Percentiles rank a stretch among this genome's conserved stretches.
Evolutionary conservation across 2,113 vertebrate genomes (phyloP).

Genomic region (Acrocephalus arundinaceus): DNA sequence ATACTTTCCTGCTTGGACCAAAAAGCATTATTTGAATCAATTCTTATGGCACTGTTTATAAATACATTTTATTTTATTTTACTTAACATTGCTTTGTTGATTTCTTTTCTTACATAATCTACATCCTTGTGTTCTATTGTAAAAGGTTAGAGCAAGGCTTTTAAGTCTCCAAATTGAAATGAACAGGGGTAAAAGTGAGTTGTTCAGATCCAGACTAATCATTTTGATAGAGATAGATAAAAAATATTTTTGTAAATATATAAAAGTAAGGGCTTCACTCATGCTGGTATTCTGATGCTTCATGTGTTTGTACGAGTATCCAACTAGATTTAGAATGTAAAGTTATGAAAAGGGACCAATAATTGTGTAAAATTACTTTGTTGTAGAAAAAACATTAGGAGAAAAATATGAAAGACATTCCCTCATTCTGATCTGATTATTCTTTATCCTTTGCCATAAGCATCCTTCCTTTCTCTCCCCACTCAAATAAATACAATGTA

Average conservation of each 20-base stretch:
- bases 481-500: neutral
- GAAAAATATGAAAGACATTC: neutral
- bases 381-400: neutral
- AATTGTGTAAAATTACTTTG: neutral
- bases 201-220: neutral
- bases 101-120: neutral
- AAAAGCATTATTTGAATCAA: neutral
- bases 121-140: accelerated
- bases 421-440: neutral
- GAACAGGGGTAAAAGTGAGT: neutral
- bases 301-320: neutral
- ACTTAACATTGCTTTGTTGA: neutral
- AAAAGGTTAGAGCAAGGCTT: accelerated
- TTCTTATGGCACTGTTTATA: neutral
- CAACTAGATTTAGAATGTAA: neutral
- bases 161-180: neutral
- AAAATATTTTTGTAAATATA: neutral
- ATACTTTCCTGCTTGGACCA: neutral
- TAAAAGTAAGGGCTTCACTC: neutral
- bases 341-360: neutral
- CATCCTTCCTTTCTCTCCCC: neutral
- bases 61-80: neutral
- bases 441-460: neutral
- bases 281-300: neutral
- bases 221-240: neutral